Conservation (phyloP, 2,113 vertebrate species). For the Lathamus discolor region DNA sequence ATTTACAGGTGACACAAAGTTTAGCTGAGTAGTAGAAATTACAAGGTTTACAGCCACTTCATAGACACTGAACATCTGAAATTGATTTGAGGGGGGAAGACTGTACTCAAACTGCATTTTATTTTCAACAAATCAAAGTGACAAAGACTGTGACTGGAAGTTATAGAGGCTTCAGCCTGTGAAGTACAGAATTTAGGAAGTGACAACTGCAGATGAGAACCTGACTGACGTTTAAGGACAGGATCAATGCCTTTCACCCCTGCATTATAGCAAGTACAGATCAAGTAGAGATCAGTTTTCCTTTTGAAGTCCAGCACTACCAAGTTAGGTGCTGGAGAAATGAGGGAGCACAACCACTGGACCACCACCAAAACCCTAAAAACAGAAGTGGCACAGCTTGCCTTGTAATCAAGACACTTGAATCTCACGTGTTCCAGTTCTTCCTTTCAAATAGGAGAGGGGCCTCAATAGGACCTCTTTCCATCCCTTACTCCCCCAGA, state of each 20-base stretch:
- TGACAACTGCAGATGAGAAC: background rate
- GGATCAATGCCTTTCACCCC: background rate
- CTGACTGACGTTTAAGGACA: background rate
- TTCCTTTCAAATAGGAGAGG: background rate
- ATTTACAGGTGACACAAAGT: background rate
- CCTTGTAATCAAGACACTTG: background rate
- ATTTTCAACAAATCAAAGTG: background rate
- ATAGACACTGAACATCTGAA: background rate
- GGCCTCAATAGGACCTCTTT: background rate
- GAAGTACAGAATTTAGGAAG: background rate
- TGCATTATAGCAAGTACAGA: background rate
- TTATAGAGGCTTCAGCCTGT: background rate
- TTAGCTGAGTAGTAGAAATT: background rate
- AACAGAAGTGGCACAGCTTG: background rate
- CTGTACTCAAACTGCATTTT: background rate
- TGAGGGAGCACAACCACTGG: background rate
- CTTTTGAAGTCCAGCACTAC: background rate
- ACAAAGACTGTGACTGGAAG: background rate
- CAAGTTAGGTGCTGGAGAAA: background rate
- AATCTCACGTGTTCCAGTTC: background rate
- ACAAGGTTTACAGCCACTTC: background rate
- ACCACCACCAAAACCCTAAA: background rate
- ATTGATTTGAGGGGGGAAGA: background rate
- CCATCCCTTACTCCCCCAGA: background rate
- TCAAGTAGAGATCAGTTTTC: background rate